Evolutionary conservation across 2,113 vertebrate species (phyloP), one percentile per base, ranked within the genome.

Genomic region (Toxostoma redivivum): DNA sequence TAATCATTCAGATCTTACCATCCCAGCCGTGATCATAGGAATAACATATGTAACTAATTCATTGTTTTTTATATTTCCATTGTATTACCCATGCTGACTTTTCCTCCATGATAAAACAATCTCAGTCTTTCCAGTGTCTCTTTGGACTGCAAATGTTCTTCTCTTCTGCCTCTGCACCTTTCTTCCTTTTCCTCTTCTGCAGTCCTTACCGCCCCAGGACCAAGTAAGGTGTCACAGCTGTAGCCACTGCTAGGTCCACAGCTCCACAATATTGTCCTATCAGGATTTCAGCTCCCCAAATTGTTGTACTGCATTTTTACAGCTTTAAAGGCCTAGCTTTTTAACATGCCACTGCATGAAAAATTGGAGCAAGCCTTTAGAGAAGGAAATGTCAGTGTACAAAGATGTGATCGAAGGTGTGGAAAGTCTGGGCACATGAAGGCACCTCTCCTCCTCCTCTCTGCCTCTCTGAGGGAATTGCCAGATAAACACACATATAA

Each of bases 171-270:
- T 69, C 30, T 79, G 11, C 3, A 5, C 2, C 7, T 30, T 44
- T 69, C 58, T 42, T 47, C 5, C 15, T 77, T 62, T 62, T 76
- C 33, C 31, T 48, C 25, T 54, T 83, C 58, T 64, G 22, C 25
- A 33, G 35, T 56, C 25, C 17, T 51, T 60, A 65, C 37, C 28
- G 38, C 15, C 11, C 22, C 44, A 65, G 53, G 28, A 60, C 6
- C 0, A 0, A 64, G 8, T 6, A 23, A 2, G 5, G 24, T 40
- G 40, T 53, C 58, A 60, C n/a, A 69, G 31, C 18, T 33, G 3
- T 47, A 54, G 56, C 11, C 61, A 47, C 24, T 64, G 44, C 19
- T 35, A 4, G 18, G 5, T 65, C 33, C 38, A 48, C 58, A 9
- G 17, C 10, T 12, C 38, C 48, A 30, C 4, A 19, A 10, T 27